phyloP scores from a whole-genome alignment of 2,888 invertebrate species.

The Omphaloscelis lunosa region DNA sequence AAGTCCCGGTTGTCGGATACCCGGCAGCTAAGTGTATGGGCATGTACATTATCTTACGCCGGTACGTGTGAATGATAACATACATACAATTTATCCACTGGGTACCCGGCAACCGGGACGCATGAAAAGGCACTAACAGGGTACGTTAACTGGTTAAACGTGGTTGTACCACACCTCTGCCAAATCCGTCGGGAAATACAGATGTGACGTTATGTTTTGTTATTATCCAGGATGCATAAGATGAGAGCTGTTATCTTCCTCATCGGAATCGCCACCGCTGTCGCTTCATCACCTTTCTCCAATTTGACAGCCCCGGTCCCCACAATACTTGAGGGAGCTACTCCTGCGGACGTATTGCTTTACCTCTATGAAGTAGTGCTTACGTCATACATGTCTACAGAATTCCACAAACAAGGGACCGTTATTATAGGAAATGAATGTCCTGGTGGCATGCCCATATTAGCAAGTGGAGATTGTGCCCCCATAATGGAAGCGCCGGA shows the following conservation, averaged over 20 bases:
- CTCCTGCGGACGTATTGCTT: conserved; percentile 17
- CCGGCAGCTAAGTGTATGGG: too few relatives aligned
- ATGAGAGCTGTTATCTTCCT: conserved; percentile 31
- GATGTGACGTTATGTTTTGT: too few relatives aligned
- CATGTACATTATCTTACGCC: too few relatives aligned
- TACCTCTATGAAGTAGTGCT: conserved; percentile 45
- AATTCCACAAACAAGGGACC: background rate
- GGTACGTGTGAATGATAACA: too few relatives aligned
- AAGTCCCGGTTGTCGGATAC: too few relatives aligned
- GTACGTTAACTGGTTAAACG: too few relatives aligned
- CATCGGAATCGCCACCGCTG: background rate
- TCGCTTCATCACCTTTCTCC: background rate
- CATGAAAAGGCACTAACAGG: too few relatives aligned
- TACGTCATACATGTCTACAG: background rate
- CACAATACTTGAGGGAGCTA: background rate
- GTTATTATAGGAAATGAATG: background rate
- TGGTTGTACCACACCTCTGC: too few relatives aligned
- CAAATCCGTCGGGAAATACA: too few relatives aligned
- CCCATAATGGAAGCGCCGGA: background rate
- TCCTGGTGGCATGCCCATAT: background rate
- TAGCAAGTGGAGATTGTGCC: background rate
- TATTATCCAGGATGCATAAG: background rate
- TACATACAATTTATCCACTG: too few relatives aligned
- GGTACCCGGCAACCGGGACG: too few relatives aligned
- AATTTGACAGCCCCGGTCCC: background rate